Conservation (phyloP, 2,888 invertebrate genomes). For the Drosophila formosana region DNA sequence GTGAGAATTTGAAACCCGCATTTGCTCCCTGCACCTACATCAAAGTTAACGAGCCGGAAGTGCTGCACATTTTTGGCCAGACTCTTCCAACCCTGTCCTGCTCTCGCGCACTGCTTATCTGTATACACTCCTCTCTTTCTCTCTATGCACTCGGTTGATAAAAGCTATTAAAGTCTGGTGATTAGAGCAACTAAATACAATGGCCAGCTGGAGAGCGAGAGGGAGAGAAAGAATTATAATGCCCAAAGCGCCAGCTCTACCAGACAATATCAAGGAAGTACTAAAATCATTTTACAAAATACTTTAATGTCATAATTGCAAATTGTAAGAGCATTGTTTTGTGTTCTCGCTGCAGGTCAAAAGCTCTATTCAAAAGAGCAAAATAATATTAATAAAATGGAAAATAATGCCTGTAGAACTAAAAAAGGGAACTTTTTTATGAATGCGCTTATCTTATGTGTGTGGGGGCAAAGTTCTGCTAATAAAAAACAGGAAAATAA, state of each 20-base stretch:
- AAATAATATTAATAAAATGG: neutral
- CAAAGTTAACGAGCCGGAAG: slow-evolving; percentile 77
- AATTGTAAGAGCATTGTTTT: slow-evolving; percentile 40
- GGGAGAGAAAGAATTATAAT: slow-evolving; percentile 27
- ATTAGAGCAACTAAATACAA: slow-evolving; percentile 50
- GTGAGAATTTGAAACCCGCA: slow-evolving; percentile 21
- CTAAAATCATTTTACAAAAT: slow-evolving; percentile 34
- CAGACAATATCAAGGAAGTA: slow-evolving; percentile 32
- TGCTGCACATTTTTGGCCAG: slow-evolving; percentile 70
- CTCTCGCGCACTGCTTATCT: neutral
- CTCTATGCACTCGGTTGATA: slow-evolving; percentile 50
- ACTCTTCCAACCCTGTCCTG: slow-evolving; percentile 20
- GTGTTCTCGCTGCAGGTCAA: slow-evolving; percentile 4
- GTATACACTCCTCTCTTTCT: neutral
- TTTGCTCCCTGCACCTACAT: slow-evolving; percentile 46
- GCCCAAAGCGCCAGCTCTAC: slow-evolving; percentile 7
- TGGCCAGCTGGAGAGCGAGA: slow-evolving; percentile 35
- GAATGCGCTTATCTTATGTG: too few species aligned
- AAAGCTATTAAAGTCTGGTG: slow-evolving; percentile 65
- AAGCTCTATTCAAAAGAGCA: neutral
- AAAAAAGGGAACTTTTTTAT: too few species aligned
- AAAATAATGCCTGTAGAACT: too few species aligned
- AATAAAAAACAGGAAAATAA: slow-evolving; percentile 7
- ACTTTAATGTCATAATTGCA: slow-evolving; percentile 49
- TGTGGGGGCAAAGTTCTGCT: too few species aligned